Evolutionary conservation across 1,140 invertebrate species (phyloP), one percentile per base, ranked within the genome.

Genomic region (Pristionchus pacificus): DNA sequence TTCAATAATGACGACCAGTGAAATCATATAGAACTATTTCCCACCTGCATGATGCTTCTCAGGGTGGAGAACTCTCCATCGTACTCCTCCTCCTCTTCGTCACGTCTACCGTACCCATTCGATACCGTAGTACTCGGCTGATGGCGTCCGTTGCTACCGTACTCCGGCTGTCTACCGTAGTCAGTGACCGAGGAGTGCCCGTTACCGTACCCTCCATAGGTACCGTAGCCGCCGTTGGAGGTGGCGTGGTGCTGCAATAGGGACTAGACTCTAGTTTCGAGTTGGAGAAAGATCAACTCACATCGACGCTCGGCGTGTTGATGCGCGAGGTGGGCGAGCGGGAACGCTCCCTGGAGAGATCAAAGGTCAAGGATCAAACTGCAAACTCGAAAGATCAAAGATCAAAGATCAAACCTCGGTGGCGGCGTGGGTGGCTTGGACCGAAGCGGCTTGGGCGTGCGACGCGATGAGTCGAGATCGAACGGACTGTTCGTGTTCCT

Each of bases 361-460:
- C 38, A 49, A 49, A 49, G 38, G 19, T 49, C 19, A 49, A 49
- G 19, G 38, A 49, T 49, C 38, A 49, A 49, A 49, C 38, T 49
- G 19, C 38, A 19, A 6, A 10, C 19, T n/a, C n/a, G n/a, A n/a
- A n/a, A n/a, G n/a, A n/a, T 49, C 6, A 49, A 49, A 49, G 38
- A 10, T 49, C 38, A 49, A 49, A 49, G 6, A 10, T 10, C 38
- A 49, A 49, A 49, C 28, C 69, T 27, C 32, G 80, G 80, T 15
- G 80, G 80, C 15, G 80, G 80, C 27, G 80, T 84, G 29, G 80
- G 80, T 14, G 80, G 80, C 68, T 84, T 81, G 31, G 57, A 59
- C 29, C 75, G 71, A 29, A 81, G 69, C 60, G 72, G 60, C 32
- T 67, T 24, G 2, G 55, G 28, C 70, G 38, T 57, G 14, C 29